These are phyloP conservation scores for Pao palembangensis DNA, from an alignment of 2,113 vertebrate species.

Conservation along the genomic window DNA sequence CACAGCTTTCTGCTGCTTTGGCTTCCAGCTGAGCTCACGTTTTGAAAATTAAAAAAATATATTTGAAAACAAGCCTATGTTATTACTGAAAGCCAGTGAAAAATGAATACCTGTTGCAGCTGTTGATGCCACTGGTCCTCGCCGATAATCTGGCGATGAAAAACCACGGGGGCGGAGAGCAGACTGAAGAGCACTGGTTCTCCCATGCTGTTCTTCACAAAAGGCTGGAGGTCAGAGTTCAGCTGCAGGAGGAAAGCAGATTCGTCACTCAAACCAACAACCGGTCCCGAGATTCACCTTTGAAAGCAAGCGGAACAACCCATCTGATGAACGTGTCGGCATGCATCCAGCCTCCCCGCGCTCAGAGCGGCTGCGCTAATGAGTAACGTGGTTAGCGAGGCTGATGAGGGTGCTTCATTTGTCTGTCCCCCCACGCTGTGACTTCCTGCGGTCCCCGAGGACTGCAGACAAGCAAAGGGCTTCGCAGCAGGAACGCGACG, in stretches of 20 bases:
- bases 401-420: constrained; percentile 36
- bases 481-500: constrained; percentile 34
- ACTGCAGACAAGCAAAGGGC: constrained; percentile 41
- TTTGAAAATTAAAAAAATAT: no score
- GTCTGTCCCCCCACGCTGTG: constrained; percentile 44
- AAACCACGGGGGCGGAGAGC: constrained; percentile 86
- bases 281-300: neutral
- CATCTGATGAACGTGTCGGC: neutral
- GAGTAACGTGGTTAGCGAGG: constrained; percentile 20
- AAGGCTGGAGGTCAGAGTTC: constrained; percentile 92
- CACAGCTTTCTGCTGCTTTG: neutral
- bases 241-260: constrained; percentile 75
- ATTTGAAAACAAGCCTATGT: no score
- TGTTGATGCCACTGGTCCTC: constrained; percentile 85
- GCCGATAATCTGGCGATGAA: constrained; percentile 88
- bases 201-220: constrained; percentile 78
- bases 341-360: constrained; percentile 4
- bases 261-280: neutral
- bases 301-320: constrained; percentile 15
- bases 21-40: no score
- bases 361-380: constrained; percentile 38
- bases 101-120: constrained; percentile 82
- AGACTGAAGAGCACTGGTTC: constrained; percentile 81
- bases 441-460: constrained; percentile 35
- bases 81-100: neutral